These are phyloP conservation scores for Neoarius graeffei DNA, from an alignment of 2,113 vertebrate genomes.

Conservation along the genomic window DNA sequence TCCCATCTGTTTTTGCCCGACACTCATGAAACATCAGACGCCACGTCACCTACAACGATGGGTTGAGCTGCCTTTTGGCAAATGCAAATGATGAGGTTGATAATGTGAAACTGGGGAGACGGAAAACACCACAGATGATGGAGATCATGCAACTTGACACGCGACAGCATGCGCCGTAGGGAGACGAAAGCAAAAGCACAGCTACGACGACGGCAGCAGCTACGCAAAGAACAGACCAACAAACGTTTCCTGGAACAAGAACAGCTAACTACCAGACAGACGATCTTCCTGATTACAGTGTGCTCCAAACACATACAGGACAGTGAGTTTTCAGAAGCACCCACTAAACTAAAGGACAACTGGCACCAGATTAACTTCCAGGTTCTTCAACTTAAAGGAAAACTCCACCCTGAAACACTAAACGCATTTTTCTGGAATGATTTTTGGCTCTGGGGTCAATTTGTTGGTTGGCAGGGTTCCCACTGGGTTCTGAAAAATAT, in stretches of 20 bases:
- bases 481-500: too few relatives aligned
- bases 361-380: background rate
- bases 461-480: background rate
- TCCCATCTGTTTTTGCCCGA: background rate
- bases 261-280: background rate
- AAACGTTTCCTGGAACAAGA: too few relatives aligned
- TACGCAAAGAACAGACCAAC: background rate
- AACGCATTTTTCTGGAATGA: background rate
- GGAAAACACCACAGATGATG: constrained; percentile 3
- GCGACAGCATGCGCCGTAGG: constrained; percentile 6
- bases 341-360: too few relatives aligned
- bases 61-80: background rate
- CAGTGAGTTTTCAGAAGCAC: background rate
- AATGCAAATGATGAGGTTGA: constrained; percentile 2
- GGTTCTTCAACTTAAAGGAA: background rate
- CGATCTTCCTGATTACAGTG: background rate
- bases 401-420: background rate
- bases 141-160: constrained; percentile 49
- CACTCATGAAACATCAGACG: background rate
- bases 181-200: background rate
- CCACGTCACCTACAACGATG: background rate
- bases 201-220: constrained; percentile 10
- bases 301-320: background rate
- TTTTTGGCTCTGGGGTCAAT: too few relatives aligned
- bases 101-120: constrained; percentile 6